Base-by-base conservation (phyloP, 1,140 invertebrate genomes). In the Ephestia elutella region DNA sequence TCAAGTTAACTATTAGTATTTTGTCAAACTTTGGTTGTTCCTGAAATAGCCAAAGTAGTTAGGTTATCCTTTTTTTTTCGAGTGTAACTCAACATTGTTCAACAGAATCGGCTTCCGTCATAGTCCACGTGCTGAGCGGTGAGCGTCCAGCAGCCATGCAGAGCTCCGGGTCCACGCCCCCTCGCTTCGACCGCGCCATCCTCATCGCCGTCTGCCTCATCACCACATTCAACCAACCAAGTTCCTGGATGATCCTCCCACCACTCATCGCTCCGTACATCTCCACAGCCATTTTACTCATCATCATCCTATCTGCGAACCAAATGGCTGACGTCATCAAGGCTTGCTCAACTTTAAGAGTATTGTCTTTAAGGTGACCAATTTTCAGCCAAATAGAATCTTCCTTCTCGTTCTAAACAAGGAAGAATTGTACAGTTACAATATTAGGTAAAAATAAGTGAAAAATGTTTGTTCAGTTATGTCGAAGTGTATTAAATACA, bases 71-170 rank as follows among this genome's bases (percentile, higher is more conserved):
- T n/a, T n/a, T n/a, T n/a, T n/a, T n/a, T n/a, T n/a, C n/a, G n/a
- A n/a, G n/a, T n/a, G n/a, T n/a, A n/a, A n/a, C n/a, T n/a, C n/a
- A n/a, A n/a, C n/a, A 71, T 60, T 64, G 62, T 65, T 68, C 15
- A 70, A 61, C 79, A 92, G 92, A 92, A 72, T 92, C 92, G 13
- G 92, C 91, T 49, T 92, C 91, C 35, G 92, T 92, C 55, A 88
- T 92, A 59, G 92, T 92, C 49, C 92, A 93, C 71, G 92, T 93
- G 58, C 85, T 93, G 62, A 92, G 92, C 65, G 93, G 93, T 3
- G 93, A 94, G 79, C 90, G 93, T 82, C 93, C 93, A 56, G 93
- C 93, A 10, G 93, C 93, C 51, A 94, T 94, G 93, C 93, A 94
- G 80, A 91, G 91, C 80, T 93, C 90, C 64, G 91, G 88, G 62